Evolutionary conservation across 1,140 invertebrate species (phyloP).

Genomic region (Physella acuta): DNA sequence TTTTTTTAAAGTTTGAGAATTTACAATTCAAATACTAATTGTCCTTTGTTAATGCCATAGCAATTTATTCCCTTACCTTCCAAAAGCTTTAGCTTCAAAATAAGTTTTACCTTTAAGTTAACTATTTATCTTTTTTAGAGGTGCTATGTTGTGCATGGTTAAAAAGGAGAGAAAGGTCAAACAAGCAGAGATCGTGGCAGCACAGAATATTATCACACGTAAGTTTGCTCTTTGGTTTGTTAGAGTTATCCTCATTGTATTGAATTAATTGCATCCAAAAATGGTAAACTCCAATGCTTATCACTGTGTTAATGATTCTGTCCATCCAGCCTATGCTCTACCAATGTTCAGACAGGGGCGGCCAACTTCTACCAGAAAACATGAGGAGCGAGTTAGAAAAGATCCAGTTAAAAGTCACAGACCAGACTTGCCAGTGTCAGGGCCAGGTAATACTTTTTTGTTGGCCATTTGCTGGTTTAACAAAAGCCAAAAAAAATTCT

Average conservation of each 20-base stretch:
- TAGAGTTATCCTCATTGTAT: slow-evolving; percentile 35
- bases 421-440: slow-evolving; percentile 93
- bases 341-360: slow-evolving; percentile 93
- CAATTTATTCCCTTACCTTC: too few relatives aligned
- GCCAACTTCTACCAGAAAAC: slow-evolving; percentile 83
- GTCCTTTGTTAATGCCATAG: too few relatives aligned
- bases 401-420: slow-evolving; percentile 89
- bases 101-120: too few relatives aligned
- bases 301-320: too few relatives aligned
- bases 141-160: slow-evolving; percentile 86
- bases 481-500: too few relatives aligned
- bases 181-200: slow-evolving; percentile 76
- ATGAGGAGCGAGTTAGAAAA: slow-evolving; percentile 87
- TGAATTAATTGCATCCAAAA: too few relatives aligned
- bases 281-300: too few relatives aligned
- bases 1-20: too few relatives aligned
- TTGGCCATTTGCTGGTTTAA: too few relatives aligned
- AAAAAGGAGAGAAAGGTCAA: slow-evolving; percentile 69
- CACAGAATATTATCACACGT: slow-evolving; percentile 93
- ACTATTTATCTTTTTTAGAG: slow-evolving; percentile 62
- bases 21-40: too few relatives aligned
- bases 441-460: slow-evolving; percentile 69
- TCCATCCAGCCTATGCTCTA: slow-evolving; percentile 77
- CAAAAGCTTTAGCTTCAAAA: too few relatives aligned
- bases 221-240: slow-evolving; percentile 39